phyloP scores from a whole-genome alignment of 1,140 invertebrate species.

The Lepidurus packardi region DNA sequence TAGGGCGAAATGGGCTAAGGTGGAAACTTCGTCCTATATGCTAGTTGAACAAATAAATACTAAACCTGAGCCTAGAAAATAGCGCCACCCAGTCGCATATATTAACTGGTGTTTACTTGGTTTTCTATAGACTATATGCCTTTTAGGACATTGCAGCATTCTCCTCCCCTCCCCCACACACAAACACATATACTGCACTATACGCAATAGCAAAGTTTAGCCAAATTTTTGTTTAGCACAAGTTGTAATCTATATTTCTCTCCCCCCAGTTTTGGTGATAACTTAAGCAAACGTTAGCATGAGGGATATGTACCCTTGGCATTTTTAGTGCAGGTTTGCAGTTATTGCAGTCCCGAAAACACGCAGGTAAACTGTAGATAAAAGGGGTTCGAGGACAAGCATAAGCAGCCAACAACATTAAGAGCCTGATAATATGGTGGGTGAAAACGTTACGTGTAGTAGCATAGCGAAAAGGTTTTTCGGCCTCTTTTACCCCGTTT shows the following conservation, averaged over 20 bases:
- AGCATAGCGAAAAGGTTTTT: slow-evolving; percentile 7
- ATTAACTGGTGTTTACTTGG: background rate
- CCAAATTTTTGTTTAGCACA: background rate
- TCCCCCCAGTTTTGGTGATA: background rate
- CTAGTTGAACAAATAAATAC: background rate
- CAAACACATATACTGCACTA: background rate
- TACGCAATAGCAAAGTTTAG: background rate
- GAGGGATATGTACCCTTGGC: background rate
- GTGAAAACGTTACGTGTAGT: slow-evolving; percentile 7
- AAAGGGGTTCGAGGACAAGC: slow-evolving; percentile 17
- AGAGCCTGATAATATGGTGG: slow-evolving; percentile 9
- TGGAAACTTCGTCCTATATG: background rate
- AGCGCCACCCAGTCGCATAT: background rate
- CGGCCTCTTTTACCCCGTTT: slow-evolving; percentile 17
- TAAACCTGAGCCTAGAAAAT: background rate
- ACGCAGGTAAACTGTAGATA: background rate
- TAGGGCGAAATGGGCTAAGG: slow-evolving; percentile 2
- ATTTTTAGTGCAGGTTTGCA: background rate
- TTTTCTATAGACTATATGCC: background rate
- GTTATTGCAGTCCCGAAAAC: background rate
- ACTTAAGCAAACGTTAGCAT: background rate
- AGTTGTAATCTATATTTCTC: background rate
- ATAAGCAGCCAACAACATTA: background rate
- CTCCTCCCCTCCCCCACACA: too few species aligned
- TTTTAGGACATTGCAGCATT: background rate